Conservation (phyloP, 2,797 vertebrate genomes). For the Nothura maculosa region DNA sequence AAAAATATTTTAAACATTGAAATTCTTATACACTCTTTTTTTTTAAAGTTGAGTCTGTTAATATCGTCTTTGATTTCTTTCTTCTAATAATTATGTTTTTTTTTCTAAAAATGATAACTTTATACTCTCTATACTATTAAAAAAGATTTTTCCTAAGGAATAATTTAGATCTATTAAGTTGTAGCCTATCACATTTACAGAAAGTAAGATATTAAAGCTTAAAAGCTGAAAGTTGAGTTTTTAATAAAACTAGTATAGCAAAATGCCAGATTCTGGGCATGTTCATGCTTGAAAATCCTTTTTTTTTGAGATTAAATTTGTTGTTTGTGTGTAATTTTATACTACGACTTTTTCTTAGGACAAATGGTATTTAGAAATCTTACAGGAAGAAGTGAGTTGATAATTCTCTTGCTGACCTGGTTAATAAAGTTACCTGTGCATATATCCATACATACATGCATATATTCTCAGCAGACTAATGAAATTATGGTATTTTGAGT, state of each 20-base stretch:
- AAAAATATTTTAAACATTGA: not conserved
- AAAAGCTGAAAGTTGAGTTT: not conserved
- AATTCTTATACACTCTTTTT: not conserved
- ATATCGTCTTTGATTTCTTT: not conserved
- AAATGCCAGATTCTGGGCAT: not conserved
- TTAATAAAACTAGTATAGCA: not conserved
- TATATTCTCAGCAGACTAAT: not conserved
- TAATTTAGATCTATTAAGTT: slow-evolving; percentile 13
- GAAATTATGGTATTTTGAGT: not conserved
- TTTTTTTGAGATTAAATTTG: not conserved
- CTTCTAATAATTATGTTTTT: slow-evolving; percentile 22
- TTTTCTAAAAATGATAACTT: not conserved
- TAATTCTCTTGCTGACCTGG: not conserved
- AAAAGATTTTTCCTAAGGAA: not conserved
- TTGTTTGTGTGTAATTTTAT: not conserved
- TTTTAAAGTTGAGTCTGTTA: not conserved
- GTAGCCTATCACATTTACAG: not conserved
- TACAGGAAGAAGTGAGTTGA: not conserved
- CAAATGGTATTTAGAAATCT: not conserved
- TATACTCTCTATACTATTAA: not conserved
- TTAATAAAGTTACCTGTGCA: not conserved
- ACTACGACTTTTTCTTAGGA: not conserved
- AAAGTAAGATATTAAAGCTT: not conserved
- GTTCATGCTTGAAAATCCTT: not conserved
- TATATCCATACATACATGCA: not conserved